Base-by-base conservation (phyloP, 2,888 invertebrate species). In the Hydriomena furcata region DNA sequence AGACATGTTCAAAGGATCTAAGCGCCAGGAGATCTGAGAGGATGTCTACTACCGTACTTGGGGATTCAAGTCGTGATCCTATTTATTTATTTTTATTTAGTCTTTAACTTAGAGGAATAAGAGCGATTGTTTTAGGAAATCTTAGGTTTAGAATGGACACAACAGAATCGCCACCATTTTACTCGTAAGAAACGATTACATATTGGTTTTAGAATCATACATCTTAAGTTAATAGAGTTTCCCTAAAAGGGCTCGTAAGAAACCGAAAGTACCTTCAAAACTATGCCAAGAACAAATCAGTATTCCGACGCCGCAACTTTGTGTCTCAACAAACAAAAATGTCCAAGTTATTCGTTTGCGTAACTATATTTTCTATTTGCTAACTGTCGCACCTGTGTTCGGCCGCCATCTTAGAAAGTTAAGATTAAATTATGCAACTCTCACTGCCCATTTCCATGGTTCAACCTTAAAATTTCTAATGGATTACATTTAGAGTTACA, bases 381-480 rank as follows among this genome's bases (percentile, higher is more conserved):
- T 58, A 61, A 58, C 52, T 65, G 69, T 67, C 62, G 58, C 70
- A 59, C 60, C 57, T 60, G 57, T 60, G 48, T 52, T 59, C 38
- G 49, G 51, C 38, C 42, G 54, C 54, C 53, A 48, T 47, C 53
- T 51, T 76, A 74, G 77, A 77, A 77, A 77, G 75, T 62, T 20
- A 47, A 53, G 47, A 60, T 58, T n/a, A 50, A 57, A 49, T 75
- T 74, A 61, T 66, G 70, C 67, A 75, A 76, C 60, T 35, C 38
- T 53, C 53, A 58, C 61, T 50, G 49, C 55, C 57, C 55, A 54
- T 61, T 58, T 58, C 54, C 48, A 58, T 44, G 61, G 52, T 50
- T 55, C 54, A 64, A 68, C 63, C 63, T 72, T 65, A 63, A 68
- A 70, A 73, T 73, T 71, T 71, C 67, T 74, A 75, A 72, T 63